Conservation (phyloP, 2,888 invertebrate genomes). For the Acronicta leporina region DNA sequence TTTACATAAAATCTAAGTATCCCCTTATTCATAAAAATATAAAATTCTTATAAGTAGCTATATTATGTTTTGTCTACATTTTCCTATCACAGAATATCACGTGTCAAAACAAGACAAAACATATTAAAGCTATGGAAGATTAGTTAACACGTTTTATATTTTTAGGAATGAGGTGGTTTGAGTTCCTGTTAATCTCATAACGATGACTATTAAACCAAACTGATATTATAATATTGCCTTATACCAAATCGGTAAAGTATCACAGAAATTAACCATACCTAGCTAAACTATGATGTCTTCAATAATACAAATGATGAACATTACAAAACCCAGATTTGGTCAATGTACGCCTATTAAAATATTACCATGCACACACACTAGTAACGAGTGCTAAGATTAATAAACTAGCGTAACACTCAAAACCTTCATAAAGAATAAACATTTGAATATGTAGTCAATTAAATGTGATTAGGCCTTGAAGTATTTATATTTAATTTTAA, state of each 20-base stretch:
- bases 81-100: too few species aligned
- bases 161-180: too few species aligned
- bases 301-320: conserved; percentile 73
- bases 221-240: conserved; percentile 80
- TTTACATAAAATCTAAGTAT: conserved; percentile 41
- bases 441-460: conserved; percentile 55
- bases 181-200: conserved; percentile 36
- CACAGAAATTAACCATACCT: conserved; percentile 88
- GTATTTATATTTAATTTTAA: conserved; percentile 46
- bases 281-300: conserved; percentile 84
- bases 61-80: too few species aligned
- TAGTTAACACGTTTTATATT: too few species aligned
- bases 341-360: conserved; percentile 63
- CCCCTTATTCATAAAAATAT: too few species aligned
- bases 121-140: too few species aligned
- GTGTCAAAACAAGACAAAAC: too few species aligned
- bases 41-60: too few species aligned
- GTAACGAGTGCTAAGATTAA: conserved; percentile 56
- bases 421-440: conserved; percentile 59
- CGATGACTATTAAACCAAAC: conserved; percentile 66
- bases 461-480: conserved; percentile 62
- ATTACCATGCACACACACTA: conserved; percentile 58
- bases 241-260: conserved; percentile 88
- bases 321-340: conserved; percentile 79
- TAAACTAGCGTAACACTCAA: conserved; percentile 68